Conservation (phyloP, 1,140 invertebrate genomes). For the Anastrepha ludens region DNA sequence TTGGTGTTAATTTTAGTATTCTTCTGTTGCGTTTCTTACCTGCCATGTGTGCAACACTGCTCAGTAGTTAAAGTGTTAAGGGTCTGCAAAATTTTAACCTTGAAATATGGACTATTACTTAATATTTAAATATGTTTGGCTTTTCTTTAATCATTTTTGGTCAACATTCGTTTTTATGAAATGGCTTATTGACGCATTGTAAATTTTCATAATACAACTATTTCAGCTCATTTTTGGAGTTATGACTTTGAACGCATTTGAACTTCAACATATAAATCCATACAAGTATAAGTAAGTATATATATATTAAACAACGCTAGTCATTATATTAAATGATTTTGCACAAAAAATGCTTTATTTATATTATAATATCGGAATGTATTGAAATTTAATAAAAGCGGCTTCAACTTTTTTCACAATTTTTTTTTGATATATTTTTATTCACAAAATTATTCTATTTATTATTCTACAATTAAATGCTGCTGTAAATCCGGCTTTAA, state of each 20-base stretch:
- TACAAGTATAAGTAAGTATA: not conserved
- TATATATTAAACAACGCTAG: not conserved
- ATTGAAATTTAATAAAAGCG: no score
- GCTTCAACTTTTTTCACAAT: no score
- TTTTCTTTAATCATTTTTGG: conserved; percentile 10
- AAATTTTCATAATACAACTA: not conserved
- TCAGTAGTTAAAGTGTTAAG: conserved; percentile 2
- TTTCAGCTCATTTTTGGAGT: not conserved
- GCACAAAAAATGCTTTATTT: not conserved
- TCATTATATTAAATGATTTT: not conserved
- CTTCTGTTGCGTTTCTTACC: not conserved
- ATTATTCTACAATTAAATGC: not conserved
- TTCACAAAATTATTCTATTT: no score
- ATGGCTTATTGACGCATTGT: not conserved
- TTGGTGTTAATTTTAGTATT: not conserved
- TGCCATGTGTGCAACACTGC: not conserved
- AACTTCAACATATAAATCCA: conserved; percentile 10
- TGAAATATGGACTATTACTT: conserved; percentile 31
- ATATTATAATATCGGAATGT: no score
- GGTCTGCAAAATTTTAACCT: conserved; percentile 13
- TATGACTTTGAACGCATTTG: conserved; percentile 50
- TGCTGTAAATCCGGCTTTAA: not conserved
- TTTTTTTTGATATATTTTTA: no score
- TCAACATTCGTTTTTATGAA: not conserved
- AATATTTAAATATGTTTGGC: not conserved